Evolutionary conservation across 1,140 invertebrate genomes (phyloP).

Genomic region (Drosophila persimilis): DNA sequence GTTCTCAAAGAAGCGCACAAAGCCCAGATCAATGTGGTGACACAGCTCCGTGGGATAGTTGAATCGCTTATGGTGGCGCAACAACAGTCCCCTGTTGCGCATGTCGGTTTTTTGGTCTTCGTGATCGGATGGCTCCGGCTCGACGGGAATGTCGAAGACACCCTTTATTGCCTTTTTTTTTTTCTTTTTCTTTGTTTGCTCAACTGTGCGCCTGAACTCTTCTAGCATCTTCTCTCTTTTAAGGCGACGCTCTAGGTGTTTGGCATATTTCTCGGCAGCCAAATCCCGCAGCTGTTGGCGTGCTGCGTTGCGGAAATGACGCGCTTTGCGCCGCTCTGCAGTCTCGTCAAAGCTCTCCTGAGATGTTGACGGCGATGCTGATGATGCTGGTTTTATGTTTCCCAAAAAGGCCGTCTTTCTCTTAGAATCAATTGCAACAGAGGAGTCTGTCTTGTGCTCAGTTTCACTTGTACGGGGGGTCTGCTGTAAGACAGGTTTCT

Average conservation of each 20-base stretch:
- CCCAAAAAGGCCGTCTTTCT: too few relatives aligned
- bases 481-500: too few relatives aligned
- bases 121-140: conserved; percentile 27
- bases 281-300: conserved; percentile 31
- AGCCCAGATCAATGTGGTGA: conserved; percentile 56
- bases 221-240: background rate
- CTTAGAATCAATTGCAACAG: too few relatives aligned
- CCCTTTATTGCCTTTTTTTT: conserved; percentile 29
- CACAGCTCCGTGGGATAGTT: conserved; percentile 49
- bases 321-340: background rate
- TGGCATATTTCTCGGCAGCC: background rate
- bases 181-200: conserved; percentile 29
- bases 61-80: conserved; percentile 16
- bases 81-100: conserved; percentile 42
- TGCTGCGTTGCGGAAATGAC: conserved; percentile 25
- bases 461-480: too few relatives aligned
- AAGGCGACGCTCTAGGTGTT: background rate
- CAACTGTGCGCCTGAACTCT: background rate
- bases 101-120: conserved; percentile 34
- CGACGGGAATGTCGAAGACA: conserved; percentile 46
- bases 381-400: too few relatives aligned
- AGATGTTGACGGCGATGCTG: too few relatives aligned
- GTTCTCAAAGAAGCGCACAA: conserved; percentile 44
- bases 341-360: background rate
- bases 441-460: too few relatives aligned